These are phyloP conservation scores for Dasyornis broadbenti DNA, from an alignment of 2,113 vertebrate genomes.

Conservation along the genomic window DNA sequence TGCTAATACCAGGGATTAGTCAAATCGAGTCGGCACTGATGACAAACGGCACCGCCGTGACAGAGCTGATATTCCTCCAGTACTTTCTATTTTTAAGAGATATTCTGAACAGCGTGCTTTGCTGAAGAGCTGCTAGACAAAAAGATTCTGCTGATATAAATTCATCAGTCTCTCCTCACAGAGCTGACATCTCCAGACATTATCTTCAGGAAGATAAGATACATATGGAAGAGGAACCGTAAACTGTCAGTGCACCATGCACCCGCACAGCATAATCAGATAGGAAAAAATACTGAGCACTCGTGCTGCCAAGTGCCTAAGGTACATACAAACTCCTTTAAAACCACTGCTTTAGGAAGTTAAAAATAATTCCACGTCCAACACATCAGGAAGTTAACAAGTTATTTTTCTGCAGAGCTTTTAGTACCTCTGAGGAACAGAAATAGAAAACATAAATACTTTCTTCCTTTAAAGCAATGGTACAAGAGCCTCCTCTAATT, in stretches of 20 bases:
- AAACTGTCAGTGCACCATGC: not conserved
- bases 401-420: not conserved
- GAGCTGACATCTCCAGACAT: not conserved
- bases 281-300: not conserved
- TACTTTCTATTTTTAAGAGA: not conserved
- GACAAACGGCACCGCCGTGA: fast-evolving
- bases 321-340: not conserved
- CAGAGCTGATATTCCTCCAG: not conserved
- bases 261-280: not conserved
- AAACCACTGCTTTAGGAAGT: not conserved
- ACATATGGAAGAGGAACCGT: not conserved
- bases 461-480: not conserved
- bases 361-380: not conserved
- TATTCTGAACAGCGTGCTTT: fast-evolving
- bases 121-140: slow-evolving; percentile 13
- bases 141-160: not conserved
- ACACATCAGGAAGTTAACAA: not conserved
- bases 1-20: not conserved
- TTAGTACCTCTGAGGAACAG: not conserved
- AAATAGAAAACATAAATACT: not conserved
- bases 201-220: slow-evolving; percentile 13
- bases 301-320: not conserved
- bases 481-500: not conserved
- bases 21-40: not conserved
- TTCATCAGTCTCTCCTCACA: not conserved